phyloP scores from a whole-genome alignment of 2,797 vertebrate genomes.

The Distichodus sexfasciatus region DNA sequence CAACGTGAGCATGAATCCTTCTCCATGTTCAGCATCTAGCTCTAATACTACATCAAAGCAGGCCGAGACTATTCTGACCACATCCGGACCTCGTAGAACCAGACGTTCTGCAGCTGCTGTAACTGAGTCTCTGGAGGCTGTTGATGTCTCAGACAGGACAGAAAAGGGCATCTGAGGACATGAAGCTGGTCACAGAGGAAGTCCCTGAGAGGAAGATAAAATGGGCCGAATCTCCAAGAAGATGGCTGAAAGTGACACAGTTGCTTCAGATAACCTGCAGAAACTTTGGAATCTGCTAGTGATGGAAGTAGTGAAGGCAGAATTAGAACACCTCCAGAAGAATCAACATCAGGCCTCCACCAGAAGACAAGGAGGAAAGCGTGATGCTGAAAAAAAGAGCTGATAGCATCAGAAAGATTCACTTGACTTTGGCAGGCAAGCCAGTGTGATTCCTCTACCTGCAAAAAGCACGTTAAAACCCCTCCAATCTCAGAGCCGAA shows the following conservation, averaged over 20 bases:
- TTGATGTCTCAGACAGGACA: neutral
- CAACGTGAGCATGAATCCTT: neutral
- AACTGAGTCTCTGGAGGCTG: neutral
- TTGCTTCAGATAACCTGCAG: neutral
- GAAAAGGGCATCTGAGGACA: neutral
- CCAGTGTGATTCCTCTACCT: neutral
- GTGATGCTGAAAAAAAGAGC: neutral
- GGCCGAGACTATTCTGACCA: constrained; percentile 3
- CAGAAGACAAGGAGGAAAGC: neutral
- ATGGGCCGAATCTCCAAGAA: neutral
- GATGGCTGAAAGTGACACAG: neutral
- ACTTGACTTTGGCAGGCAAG: neutral
- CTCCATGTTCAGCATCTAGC: neutral
- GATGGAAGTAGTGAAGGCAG: neutral
- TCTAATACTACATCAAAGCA: constrained; percentile 22
- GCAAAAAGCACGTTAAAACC: neutral
- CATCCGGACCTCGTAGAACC: constrained; percentile 14
- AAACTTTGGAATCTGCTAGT: constrained; percentile 45
- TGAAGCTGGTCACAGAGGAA: neutral
- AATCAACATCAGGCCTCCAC: neutral
- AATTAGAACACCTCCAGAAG: neutral
- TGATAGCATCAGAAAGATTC: neutral
- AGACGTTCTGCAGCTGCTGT: constrained; percentile 6
- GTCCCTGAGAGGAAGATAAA: neutral
- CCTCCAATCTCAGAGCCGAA: neutral